phyloP scores from a whole-genome alignment of 2,113 vertebrate genomes.

The Toxotes jaculatrix region DNA sequence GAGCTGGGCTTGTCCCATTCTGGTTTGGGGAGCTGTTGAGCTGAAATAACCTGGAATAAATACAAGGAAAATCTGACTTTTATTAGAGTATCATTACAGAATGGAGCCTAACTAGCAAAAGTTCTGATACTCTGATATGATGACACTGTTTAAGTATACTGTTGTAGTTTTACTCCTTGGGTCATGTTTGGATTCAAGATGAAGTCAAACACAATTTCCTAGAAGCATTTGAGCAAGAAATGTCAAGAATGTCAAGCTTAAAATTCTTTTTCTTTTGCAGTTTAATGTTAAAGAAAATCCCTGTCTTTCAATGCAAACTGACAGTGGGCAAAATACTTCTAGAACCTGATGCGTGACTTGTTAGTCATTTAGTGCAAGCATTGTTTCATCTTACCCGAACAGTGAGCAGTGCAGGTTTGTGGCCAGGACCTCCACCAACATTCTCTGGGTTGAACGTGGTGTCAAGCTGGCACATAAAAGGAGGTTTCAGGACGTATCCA shows the following conservation, averaged over 20 bases:
- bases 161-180: neutral
- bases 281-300: neutral
- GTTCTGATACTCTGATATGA: neutral
- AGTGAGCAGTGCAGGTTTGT: conserved; percentile 82
- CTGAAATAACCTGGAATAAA: conserved; percentile 89
- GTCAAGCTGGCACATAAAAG: conserved; percentile 81
- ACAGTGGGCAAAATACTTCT: neutral
- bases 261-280: neutral
- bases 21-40: conserved; percentile 96
- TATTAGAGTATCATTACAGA: neutral
- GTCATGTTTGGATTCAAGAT: neutral
- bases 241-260: neutral
- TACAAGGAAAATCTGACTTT: neutral
- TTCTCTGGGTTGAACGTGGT: conserved; percentile 87
- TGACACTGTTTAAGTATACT: neutral
- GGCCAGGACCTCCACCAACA: conserved; percentile 82
- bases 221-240: neutral
- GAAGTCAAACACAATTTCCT: neutral
- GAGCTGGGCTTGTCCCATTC: conserved; percentile 90
- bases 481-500: conserved; percentile 91
- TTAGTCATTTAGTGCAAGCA: neutral
- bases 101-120: neutral
- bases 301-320: neutral
- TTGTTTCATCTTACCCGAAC: conserved; percentile 78
- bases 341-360: neutral